These are phyloP conservation scores for Coregonus sp. DNA, from an alignment of 2,797 vertebrate genomes.

Conservation along the genomic window DNA sequence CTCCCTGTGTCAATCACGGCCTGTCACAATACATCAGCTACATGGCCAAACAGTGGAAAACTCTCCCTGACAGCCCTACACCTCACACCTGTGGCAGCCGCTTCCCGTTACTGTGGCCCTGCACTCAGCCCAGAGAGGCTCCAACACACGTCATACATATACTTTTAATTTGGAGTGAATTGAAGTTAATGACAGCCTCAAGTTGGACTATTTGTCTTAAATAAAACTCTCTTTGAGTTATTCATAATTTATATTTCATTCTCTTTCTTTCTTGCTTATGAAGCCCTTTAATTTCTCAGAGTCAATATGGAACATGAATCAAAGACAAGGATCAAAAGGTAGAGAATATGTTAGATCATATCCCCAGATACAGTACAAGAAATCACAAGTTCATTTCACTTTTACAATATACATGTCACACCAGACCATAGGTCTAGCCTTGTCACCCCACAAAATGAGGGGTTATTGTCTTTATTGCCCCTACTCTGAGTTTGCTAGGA, in stretches of 20 bases:
- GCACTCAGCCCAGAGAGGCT: background rate
- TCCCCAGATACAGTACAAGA: background rate
- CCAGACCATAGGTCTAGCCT: background rate
- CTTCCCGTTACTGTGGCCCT: background rate
- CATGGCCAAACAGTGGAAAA: conserved; percentile 69
- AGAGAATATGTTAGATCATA: background rate
- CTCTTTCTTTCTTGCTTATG: background rate
- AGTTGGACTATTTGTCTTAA: background rate
- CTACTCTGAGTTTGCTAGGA: background rate
- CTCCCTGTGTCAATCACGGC: conserved; percentile 73
- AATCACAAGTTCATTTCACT: background rate
- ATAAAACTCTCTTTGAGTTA: background rate
- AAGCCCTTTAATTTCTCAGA: background rate
- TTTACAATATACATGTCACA: background rate
- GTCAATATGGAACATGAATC: background rate
- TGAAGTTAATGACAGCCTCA: background rate
- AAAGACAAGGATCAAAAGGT: background rate
- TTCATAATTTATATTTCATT: too few relatives aligned
- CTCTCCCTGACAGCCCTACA: conserved; percentile 55
- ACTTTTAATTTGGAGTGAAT: conserved; percentile 2
- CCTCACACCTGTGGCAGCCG: conserved; percentile 46
- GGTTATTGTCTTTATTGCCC: background rate
- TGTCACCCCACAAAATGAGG: background rate
- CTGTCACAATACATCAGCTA: conserved; percentile 74
- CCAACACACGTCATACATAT: background rate